phyloP scores from a whole-genome alignment of 2,888 invertebrate genomes.

The Parnassius glacialis region DNA sequence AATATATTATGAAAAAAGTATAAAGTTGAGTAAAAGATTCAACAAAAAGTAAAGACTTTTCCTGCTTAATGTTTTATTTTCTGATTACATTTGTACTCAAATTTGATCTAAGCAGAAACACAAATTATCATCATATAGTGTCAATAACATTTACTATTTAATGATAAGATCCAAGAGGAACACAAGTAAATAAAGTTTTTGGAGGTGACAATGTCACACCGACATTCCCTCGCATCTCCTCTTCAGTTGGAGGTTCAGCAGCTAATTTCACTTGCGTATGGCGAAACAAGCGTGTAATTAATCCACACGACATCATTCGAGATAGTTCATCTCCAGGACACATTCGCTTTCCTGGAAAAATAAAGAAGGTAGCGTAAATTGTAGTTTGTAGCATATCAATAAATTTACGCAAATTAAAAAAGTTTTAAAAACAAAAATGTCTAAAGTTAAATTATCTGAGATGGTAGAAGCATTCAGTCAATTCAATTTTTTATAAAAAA shows the following conservation, averaged over 20 bases:
- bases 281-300: conserved; percentile 85
- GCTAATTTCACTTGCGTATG: conserved; percentile 82
- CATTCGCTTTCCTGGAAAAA: conserved; percentile 86
- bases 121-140: no score
- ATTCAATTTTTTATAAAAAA: no score
- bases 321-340: conserved; percentile 93
- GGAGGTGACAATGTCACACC: conserved; percentile 89
- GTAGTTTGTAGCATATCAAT: no score
- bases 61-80: no score
- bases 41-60: no score
- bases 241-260: conserved; percentile 52
- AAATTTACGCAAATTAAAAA: background rate
- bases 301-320: conserved; percentile 84
- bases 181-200: conserved; percentile 59
- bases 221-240: conserved; percentile 84
- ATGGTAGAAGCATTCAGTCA: no score
- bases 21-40: no score
- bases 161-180: conserved; percentile 40
- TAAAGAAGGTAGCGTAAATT: no score
- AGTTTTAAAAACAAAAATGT: background rate
- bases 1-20: no score
- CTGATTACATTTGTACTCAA: no score
- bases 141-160: no score
- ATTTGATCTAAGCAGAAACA: no score
- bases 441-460: background rate